Conservation (phyloP, 2,113 vertebrate genomes). For the Leptobrachium leishanense region DNA sequence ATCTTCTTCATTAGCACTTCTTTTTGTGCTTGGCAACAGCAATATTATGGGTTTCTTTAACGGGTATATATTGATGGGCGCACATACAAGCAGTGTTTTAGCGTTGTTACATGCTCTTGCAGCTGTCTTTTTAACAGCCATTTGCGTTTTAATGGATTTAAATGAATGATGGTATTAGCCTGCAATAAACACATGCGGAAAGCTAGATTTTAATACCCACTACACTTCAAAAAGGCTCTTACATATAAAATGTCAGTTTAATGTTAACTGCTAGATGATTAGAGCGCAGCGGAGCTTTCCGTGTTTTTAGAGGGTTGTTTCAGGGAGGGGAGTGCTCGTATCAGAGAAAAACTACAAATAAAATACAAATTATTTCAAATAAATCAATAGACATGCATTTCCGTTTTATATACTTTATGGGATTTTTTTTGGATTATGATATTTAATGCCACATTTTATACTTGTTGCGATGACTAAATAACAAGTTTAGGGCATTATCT, state of each 20-base stretch:
- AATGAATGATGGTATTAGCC: constrained; percentile 24
- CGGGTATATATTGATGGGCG: constrained; percentile 40
- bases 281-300: too few relatives aligned
- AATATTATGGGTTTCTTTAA: constrained; percentile 34
- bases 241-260: background rate
- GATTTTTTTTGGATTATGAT: too few relatives aligned
- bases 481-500: too few relatives aligned
- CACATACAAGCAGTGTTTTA: constrained; percentile 37
- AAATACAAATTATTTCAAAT: too few relatives aligned
- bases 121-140: constrained; percentile 39
- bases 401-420: too few relatives aligned
- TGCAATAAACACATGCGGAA: constrained; percentile 25
- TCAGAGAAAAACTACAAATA: too few relatives aligned
- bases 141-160: constrained; percentile 22
- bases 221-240: constrained; percentile 8
- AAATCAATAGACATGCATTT: too few relatives aligned
- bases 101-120: constrained; percentile 16
- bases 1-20: constrained; percentile 33
- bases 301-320: too few relatives aligned
- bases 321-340: too few relatives aligned
- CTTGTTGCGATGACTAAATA: too few relatives aligned
- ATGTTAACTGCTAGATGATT: background rate
- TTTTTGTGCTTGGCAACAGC: constrained; percentile 29
- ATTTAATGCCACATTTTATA: too few relatives aligned
- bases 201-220: constrained; percentile 21